A percentile compares a stretch with the other conserved stretches of the same genome.
These are phyloP conservation scores for Asteroscopus sphinx DNA, from an alignment of 2,888 invertebrate species.

Conservation along the genomic window DNA sequence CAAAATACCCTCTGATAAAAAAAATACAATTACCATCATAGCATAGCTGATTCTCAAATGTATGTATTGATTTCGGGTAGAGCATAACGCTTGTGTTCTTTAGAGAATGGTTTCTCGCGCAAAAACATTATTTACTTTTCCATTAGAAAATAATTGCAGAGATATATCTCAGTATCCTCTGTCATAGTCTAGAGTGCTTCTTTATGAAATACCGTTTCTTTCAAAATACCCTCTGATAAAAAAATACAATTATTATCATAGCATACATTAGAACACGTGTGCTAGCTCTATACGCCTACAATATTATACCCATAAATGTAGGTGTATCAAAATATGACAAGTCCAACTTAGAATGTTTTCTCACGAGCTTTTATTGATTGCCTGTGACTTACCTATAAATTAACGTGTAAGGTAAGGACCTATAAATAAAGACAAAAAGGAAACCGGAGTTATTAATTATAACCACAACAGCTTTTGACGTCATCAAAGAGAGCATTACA, in stretches of 20 bases:
- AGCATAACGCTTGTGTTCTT: conserved; percentile 58
- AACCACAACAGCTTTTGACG: conserved; percentile 50
- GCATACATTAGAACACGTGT: conserved; percentile 32
- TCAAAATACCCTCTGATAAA: conserved; percentile 16
- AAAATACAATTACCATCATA: too few species aligned
- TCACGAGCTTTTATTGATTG: conserved; percentile 34
- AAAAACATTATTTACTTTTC: conserved; percentile 54
- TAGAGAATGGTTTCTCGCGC: conserved; percentile 55
- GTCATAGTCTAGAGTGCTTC: conserved; percentile 48
- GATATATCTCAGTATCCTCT: conserved; percentile 26
- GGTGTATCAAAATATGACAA: conserved; percentile 24
- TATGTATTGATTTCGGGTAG: conserved; percentile 50
- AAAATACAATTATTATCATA: conserved; percentile 17
- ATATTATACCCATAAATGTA: conserved; percentile 25
- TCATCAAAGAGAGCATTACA: conserved; percentile 51
- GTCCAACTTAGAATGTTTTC: conserved; percentile 33
- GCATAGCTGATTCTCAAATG: too few species aligned
- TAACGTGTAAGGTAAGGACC: conserved; percentile 2
- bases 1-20: too few species aligned
- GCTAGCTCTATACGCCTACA: conserved; percentile 24
- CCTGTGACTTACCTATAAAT: conserved; percentile 11
- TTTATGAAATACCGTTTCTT: conserved; percentile 10
- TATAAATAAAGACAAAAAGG: conserved; percentile 28
- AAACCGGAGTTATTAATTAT: conserved; percentile 43
- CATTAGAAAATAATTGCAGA: conserved; percentile 40